Conservation (phyloP, 2,113 vertebrate species). For the Tricholaema leucomelas region DNA sequence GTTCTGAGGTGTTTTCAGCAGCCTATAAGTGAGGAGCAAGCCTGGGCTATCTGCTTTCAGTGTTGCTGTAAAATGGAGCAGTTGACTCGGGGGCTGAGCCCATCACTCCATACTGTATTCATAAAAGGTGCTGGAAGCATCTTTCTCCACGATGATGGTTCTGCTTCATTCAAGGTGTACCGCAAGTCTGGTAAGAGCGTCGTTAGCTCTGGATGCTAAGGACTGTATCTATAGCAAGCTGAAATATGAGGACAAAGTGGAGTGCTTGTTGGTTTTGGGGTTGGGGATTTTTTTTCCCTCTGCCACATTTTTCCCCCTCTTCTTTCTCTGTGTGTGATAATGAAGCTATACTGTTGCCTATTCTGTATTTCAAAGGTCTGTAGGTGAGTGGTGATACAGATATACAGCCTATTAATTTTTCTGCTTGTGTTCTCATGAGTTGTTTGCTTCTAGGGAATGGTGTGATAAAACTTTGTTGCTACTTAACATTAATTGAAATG, state of each 20-base stretch:
- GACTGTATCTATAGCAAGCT: neutral
- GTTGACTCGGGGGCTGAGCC: neutral
- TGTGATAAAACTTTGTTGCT: neutral
- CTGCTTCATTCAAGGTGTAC: slow-evolving; percentile 49
- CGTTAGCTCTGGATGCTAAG: neutral
- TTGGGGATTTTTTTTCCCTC: no score
- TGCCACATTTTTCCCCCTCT: fast-evolving
- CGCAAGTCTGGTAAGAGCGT: slow-evolving; percentile 47
- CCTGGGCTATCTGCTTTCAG: slow-evolving; percentile 74
- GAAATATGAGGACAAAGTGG: neutral
- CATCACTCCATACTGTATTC: neutral
- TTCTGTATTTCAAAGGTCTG: neutral
- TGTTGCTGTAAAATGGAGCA: slow-evolving; percentile 47
- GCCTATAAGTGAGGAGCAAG: slow-evolving; percentile 71
- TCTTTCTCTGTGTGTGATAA: neutral
- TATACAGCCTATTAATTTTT: neutral
- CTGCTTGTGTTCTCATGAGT: neutral
- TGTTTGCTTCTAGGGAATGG: neutral
- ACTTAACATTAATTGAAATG: neutral
- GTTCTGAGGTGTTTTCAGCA: slow-evolving; percentile 52
- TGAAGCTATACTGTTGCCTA: neutral
- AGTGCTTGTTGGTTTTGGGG: no score
- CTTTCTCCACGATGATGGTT: slow-evolving; percentile 62
- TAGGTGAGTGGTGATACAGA: neutral
- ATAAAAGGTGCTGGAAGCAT: slow-evolving; percentile 47